Evolutionary conservation across 2,888 invertebrate genomes (phyloP).

Genomic region (Pterostichus niger): DNA sequence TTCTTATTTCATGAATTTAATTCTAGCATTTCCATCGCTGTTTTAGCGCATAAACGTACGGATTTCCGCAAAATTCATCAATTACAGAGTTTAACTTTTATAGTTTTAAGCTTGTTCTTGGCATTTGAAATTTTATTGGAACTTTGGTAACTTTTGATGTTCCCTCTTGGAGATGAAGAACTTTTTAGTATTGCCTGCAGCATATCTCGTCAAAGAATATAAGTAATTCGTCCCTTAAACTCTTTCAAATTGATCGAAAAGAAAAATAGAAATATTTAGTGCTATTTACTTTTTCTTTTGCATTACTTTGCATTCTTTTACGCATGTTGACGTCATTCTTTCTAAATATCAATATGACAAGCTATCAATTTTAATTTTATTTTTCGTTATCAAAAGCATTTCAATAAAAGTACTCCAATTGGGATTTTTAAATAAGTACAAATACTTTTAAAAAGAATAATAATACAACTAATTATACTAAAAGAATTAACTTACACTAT

Average conservation of each 20-base stretch:
- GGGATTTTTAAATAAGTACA: too few species aligned
- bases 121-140: conserved; percentile 53
- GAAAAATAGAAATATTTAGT: conserved; percentile 33
- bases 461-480: too few species aligned
- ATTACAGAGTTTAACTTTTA: conserved; percentile 55
- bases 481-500: too few species aligned
- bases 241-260: conserved; percentile 44
- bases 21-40: conserved; percentile 12
- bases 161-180: conserved; percentile 57
- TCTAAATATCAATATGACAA: too few species aligned
- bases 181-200: conserved; percentile 53
- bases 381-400: too few species aligned
- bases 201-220: conserved; percentile 54
- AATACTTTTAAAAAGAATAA: too few species aligned
- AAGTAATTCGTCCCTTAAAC: conserved; percentile 50
- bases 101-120: conserved; percentile 51
- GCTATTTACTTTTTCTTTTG: too few species aligned
- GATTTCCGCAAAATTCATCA: conserved; percentile 41
- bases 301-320: too few species aligned
- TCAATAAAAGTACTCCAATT: too few species aligned
- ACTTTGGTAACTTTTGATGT: conserved; percentile 58
- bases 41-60: conserved; percentile 31
- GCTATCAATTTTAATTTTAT: too few species aligned
- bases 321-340: too few species aligned
- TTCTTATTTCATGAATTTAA: too few species aligned